Percentiles rank a stretch among this genome's conserved stretches.
These are phyloP conservation scores for Trypoxylon attenuatum DNA, from an alignment of 2,888 invertebrate genomes.

Conservation along the genomic window DNA sequence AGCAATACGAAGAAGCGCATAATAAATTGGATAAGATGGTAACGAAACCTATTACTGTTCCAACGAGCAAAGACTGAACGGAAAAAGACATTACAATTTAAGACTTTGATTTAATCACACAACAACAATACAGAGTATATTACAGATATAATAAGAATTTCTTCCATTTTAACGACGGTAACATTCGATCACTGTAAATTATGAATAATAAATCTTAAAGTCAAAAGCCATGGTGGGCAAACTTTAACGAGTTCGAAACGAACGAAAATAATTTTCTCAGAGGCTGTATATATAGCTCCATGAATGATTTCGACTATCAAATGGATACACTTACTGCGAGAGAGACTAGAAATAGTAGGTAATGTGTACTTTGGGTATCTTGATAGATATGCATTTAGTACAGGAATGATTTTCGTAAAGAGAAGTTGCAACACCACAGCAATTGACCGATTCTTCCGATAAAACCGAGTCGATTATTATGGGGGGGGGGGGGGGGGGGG, in stretches of 20 bases:
- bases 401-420: background rate
- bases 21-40: too few relatives aligned
- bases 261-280: background rate
- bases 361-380: constrained; percentile 6
- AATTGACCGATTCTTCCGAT: constrained; percentile 31
- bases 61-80: too few relatives aligned
- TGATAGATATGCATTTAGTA: constrained; percentile 28
- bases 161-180: constrained; percentile 66
- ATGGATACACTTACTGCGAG: constrained; percentile 1
- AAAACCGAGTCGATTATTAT: constrained; percentile 50
- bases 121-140: constrained; percentile 73
- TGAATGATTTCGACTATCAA: too few relatives aligned
- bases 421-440: constrained; percentile 36
- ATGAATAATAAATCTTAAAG: constrained; percentile 46
- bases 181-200: constrained; percentile 60
- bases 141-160: constrained; percentile 71
- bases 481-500: too few relatives aligned
- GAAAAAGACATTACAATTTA: too few relatives aligned
- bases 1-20: too few relatives aligned
- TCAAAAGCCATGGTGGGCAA: constrained; percentile 39
- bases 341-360: background rate
- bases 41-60: too few relatives aligned
- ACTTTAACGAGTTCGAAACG: constrained; percentile 15
- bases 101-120: constrained; percentile 72
- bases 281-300: background rate